phyloP scores from a whole-genome alignment of 2,113 vertebrate species.

The Eurystomus gularis region DNA sequence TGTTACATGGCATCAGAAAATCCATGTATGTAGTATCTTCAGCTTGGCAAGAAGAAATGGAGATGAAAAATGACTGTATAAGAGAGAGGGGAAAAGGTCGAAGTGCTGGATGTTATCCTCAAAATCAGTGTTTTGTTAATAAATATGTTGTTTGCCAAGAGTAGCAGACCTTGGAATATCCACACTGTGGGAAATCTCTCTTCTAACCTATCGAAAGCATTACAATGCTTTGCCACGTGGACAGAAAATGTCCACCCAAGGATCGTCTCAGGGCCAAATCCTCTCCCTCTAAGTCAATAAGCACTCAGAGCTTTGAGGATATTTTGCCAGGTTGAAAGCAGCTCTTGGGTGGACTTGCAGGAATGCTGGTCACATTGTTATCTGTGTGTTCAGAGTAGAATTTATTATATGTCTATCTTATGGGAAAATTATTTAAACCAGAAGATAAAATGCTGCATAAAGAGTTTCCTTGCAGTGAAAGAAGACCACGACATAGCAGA shows the following conservation, averaged over 20 bases:
- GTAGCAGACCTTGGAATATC: neutral
- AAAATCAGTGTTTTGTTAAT: slow-evolving; percentile 6
- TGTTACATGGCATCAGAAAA: neutral
- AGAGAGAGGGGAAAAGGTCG: neutral
- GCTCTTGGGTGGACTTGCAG: neutral
- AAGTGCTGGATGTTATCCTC: neutral
- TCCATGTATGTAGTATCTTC: neutral
- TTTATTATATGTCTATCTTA: neutral
- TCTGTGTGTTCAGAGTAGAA: neutral
- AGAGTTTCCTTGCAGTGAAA: neutral
- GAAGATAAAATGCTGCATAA: neutral
- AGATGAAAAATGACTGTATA: slow-evolving; percentile 1
- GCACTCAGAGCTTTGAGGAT: neutral
- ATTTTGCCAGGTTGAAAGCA: neutral
- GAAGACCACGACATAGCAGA: neutral
- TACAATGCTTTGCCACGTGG: neutral
- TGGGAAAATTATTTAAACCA: neutral
- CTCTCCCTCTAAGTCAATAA: neutral
- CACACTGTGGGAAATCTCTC: neutral
- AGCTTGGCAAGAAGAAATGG: neutral
- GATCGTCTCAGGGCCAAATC: neutral
- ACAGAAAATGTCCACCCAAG: neutral
- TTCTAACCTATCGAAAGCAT: neutral
- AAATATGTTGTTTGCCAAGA: neutral
- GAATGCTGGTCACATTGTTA: neutral